A percentile compares a stretch with the other conserved stretches of the same genome.
phyloP scores from a whole-genome alignment of 2,797 vertebrate species.

The Toxotes lorentzi region DNA sequence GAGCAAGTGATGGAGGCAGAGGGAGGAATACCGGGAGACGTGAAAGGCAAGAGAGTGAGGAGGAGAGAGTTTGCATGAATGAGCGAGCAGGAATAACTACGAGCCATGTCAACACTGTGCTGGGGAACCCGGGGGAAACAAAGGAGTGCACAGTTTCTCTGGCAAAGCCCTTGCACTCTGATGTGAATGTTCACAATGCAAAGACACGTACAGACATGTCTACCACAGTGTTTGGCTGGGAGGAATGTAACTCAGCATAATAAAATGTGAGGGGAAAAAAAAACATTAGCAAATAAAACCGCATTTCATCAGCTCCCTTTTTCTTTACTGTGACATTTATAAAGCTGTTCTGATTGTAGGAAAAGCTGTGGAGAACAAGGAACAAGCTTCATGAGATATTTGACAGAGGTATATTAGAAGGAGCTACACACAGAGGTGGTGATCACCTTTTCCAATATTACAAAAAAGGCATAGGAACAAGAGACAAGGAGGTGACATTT shows the following conservation, averaged over 20 bases:
- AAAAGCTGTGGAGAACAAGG: slow-evolving; percentile 4
- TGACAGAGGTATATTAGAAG: slow-evolving; percentile 14
- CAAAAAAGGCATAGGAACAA: slow-evolving; percentile 37
- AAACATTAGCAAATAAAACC: not conserved
- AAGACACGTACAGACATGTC: slow-evolving; percentile 46
- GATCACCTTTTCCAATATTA: slow-evolving; percentile 19
- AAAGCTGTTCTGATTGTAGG: slow-evolving; percentile 3
- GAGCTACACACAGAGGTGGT: slow-evolving; percentile 5
- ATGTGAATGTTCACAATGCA: slow-evolving; percentile 63
- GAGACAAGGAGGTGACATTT: slow-evolving; percentile 48
- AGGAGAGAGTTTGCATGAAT: slow-evolving; percentile 73
- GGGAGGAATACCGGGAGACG: slow-evolving; percentile 51
- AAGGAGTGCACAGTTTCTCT: slow-evolving; percentile 47
- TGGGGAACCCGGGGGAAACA: slow-evolving; percentile 59
- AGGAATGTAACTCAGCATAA: slow-evolving; percentile 18
- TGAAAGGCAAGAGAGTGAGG: slow-evolving; percentile 56
- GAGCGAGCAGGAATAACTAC: slow-evolving; percentile 81
- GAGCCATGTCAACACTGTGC: slow-evolving; percentile 63
- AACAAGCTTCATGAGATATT: slow-evolving; percentile 6
- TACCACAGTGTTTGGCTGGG: slow-evolving; percentile 21
- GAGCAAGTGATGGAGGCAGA: slow-evolving; percentile 33
- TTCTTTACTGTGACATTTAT: slow-evolving; percentile 15
- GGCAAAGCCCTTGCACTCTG: slow-evolving; percentile 37
- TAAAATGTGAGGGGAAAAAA: slow-evolving; percentile 16
- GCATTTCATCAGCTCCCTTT: not conserved